These are phyloP conservation scores for Sabellastarte sp. DNA, from an alignment of 2,888 invertebrate genomes.

Conservation along the genomic window DNA sequence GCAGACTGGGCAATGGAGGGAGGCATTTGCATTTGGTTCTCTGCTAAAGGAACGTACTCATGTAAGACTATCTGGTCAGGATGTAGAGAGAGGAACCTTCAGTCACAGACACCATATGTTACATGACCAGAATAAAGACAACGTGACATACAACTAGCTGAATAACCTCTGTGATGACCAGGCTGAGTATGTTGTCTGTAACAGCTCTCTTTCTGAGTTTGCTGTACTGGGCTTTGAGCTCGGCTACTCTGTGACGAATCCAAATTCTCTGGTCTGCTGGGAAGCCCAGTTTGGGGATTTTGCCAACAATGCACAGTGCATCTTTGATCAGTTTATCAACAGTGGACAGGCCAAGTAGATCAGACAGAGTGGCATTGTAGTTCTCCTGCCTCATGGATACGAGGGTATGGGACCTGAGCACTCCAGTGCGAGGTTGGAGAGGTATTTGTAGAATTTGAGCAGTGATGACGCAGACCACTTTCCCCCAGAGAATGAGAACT, in stretches of 20 bases:
- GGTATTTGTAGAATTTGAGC: slow-evolving; percentile 94
- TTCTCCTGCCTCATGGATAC: slow-evolving; percentile 97
- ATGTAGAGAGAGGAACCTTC: slow-evolving; percentile 98
- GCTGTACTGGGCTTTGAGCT: slow-evolving; percentile 80
- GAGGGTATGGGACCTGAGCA: slow-evolving; percentile 97
- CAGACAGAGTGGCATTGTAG: slow-evolving; percentile 91
- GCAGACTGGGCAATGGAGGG: slow-evolving; percentile 99
- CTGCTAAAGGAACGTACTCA: slow-evolving; percentile 95
- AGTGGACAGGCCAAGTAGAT: slow-evolving; percentile 97
- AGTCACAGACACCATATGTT: slow-evolving; percentile 89
- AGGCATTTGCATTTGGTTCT: slow-evolving; percentile 97
- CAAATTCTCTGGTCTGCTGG: slow-evolving; percentile 95
- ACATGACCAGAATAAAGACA: slow-evolving; percentile 96
- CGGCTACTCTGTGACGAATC: slow-evolving; percentile 97
- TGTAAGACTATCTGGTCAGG: slow-evolving; percentile 89
- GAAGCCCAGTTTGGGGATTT: slow-evolving; percentile 99
- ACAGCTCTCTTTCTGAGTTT: slow-evolving; percentile 97
- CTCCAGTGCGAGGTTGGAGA: slow-evolving; percentile 85
- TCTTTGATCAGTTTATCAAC: slow-evolving; percentile 72
- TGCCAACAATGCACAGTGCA: slow-evolving; percentile 93
- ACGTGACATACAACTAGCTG: no score
- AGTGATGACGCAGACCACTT: slow-evolving; percentile 95
- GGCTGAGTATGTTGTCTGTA: slow-evolving; percentile 98
- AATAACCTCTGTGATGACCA: slow-evolving; percentile 94
- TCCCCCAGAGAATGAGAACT: slow-evolving; percentile 74